Conservation (phyloP, 2,113 vertebrate genomes). For the Tychaedon coryphoeus region DNA sequence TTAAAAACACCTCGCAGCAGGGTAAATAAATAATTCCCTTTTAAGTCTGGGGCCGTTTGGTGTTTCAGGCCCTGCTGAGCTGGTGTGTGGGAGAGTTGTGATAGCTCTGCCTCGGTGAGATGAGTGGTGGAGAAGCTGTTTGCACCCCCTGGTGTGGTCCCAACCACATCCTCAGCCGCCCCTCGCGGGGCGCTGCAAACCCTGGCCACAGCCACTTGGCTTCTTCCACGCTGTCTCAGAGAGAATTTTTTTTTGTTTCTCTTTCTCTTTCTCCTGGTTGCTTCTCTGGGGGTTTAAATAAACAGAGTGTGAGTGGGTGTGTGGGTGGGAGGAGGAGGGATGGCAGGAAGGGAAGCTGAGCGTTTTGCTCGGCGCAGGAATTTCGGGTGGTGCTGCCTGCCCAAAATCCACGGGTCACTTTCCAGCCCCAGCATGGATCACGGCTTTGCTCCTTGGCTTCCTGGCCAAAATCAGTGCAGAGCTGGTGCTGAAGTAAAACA, state of each 20-base stretch:
- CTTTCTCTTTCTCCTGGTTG: neutral
- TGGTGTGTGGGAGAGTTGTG: slow-evolving; percentile 34
- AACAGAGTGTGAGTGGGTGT: neutral
- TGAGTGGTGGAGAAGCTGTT: neutral
- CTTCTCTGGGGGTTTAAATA: neutral
- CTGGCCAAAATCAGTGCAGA: neutral
- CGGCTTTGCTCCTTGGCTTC: neutral
- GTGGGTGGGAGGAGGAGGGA: neutral
- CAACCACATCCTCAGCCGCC: neutral
- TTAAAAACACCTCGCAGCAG: slow-evolving; percentile 18
- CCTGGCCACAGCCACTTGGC: neutral
- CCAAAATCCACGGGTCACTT: neutral
- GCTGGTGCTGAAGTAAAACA: neutral
- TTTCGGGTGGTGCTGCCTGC: neutral
- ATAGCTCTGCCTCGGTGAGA: slow-evolving; percentile 3
- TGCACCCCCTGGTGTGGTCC: neutral
- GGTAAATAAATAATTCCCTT: slow-evolving; percentile 64
- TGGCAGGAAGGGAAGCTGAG: neutral
- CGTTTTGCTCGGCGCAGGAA: neutral
- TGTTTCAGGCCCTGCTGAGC: slow-evolving; percentile 8
- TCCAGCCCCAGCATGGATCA: neutral
- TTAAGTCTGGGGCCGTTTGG: slow-evolving; percentile 15
- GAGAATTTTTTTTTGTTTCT: neutral
- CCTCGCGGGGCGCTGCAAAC: neutral
- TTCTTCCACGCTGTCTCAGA: neutral